A percentile compares a stretch with the other conserved stretches of the same genome.
Conservation (phyloP, 1,140 invertebrate species). For the Drosophila kepulauana region DNA sequence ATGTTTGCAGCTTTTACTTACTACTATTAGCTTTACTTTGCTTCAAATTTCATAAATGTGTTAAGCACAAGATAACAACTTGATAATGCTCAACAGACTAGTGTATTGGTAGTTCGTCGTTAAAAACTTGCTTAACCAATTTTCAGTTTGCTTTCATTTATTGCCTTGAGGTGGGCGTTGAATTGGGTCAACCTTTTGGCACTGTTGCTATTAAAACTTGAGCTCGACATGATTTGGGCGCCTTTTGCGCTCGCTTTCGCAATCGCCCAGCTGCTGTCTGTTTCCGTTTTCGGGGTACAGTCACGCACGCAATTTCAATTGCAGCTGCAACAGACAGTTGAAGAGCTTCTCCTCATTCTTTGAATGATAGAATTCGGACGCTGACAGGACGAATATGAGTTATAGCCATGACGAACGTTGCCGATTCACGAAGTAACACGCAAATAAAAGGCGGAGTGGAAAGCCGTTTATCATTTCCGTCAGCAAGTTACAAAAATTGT, state of each 20-base stretch:
- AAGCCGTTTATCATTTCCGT: too few relatives aligned
- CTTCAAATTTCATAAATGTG: too few relatives aligned
- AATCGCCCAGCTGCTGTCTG: slow-evolving; percentile 47
- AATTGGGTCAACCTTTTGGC: slow-evolving; percentile 69
- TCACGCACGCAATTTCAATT: slow-evolving; percentile 43
- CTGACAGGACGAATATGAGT: slow-evolving; percentile 27
- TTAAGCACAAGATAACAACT: too few relatives aligned
- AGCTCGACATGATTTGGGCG: slow-evolving; percentile 55
- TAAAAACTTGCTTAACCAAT: background rate
- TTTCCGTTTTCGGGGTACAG: slow-evolving; percentile 62
- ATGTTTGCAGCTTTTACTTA: too few relatives aligned
- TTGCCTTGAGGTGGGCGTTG: slow-evolving; percentile 34
- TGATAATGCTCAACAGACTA: background rate
- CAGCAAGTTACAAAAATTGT: too few relatives aligned
- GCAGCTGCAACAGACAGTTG: slow-evolving; percentile 36
- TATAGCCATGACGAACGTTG: too few relatives aligned
- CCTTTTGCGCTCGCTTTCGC: slow-evolving; percentile 29
- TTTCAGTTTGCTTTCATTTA: slow-evolving; percentile 15
- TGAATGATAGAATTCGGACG: slow-evolving; percentile 32
- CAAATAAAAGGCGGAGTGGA: too few relatives aligned
- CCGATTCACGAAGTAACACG: too few relatives aligned
- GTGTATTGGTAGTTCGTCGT: background rate
- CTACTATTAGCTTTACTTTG: too few relatives aligned
- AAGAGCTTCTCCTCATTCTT: slow-evolving; percentile 9
- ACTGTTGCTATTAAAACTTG: slow-evolving; percentile 44